phyloP scores from a whole-genome alignment of 2,888 invertebrate species.

The Athalia circularis region DNA sequence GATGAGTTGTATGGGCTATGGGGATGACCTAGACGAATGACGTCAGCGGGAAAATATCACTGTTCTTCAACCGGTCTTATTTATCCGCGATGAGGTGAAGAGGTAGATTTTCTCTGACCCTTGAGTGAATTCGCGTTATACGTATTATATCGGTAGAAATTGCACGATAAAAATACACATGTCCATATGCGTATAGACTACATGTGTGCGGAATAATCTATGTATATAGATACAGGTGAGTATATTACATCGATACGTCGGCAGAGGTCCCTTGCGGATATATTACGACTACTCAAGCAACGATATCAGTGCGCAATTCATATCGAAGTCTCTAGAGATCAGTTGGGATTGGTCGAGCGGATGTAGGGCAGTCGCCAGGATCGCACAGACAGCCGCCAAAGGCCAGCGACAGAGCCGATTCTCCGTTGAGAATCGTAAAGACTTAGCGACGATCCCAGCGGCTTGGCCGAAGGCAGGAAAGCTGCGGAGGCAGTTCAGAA shows the following conservation, averaged over 20 bases:
- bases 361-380: constrained; percentile 58
- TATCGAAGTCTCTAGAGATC: constrained; percentile 66
- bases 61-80: background rate
- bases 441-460: constrained; percentile 53
- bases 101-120: no score
- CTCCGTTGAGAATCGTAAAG: constrained; percentile 63
- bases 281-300: constrained; percentile 45
- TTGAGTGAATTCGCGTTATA: no score
- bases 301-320: constrained; percentile 59
- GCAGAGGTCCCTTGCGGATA: constrained; percentile 33
- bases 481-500: constrained; percentile 59
- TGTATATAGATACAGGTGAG: background rate
- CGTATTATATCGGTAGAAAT: no score
- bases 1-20: background rate
- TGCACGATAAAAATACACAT: background rate
- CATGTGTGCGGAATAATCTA: background rate
- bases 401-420: constrained; percentile 53
- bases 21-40: constrained; percentile 25
- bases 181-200: background rate
- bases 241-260: constrained; percentile 27
- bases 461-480: constrained; percentile 49
- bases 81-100: background rate
- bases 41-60: constrained; percentile 24
- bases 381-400: constrained; percentile 21
- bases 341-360: constrained; percentile 62